Base-by-base conservation (phyloP, 2,113 vertebrate genomes). In the Solea senegalensis region DNA sequence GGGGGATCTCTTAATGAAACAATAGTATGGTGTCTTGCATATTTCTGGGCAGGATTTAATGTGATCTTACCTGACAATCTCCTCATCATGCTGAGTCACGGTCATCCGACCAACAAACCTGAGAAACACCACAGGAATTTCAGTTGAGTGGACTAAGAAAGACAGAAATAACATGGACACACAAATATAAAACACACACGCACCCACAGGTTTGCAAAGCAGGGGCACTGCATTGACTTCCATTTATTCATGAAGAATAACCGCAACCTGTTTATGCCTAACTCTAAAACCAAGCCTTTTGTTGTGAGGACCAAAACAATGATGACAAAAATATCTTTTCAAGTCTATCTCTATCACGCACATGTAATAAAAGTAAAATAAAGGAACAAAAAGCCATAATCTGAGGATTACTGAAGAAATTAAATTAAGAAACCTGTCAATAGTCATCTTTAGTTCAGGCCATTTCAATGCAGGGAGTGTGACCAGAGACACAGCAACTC, bases 31-130 rank as follows among this genome's bases (percentile, higher is more conserved):
- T 21, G 21, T 6, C 9, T 21, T 43, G n/a, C 21, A 21, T 59
- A 44, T 43, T 21, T 16, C 40, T 4, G 16, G n/a, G 28, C 3
- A 5, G 44, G n/a, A 60, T 40, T 44, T 46, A 65, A 52, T 59
- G 12, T 71, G 53, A 45, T 81, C 93, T 93, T 92, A 98, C 98
- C 96, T 94, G 72, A 98, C 97, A 8, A 98, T 95, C 89, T 98
- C 97, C 81, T 98, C 97, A 66, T 90, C 93, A 26, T 96, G 94
- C 4, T 97, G 95, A 76, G 90, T 96, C 86, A 99, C 69, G 8
- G 94, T 97, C 83, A 99, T 95, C 85, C 96, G 94, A 69, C 97
- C 98, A 70, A 98, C 95, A 91, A 98, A 99, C 91, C 98, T 99
- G 81, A 27, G 71, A 89, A 59, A 69, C 10, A 50, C 67, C 84